A percentile compares a stretch with the other conserved stretches of the same genome.
These are phyloP conservation scores for Xerus rutilus DNA, from an alignment of 2,797 vertebrate genomes.

Conservation along the genomic window DNA sequence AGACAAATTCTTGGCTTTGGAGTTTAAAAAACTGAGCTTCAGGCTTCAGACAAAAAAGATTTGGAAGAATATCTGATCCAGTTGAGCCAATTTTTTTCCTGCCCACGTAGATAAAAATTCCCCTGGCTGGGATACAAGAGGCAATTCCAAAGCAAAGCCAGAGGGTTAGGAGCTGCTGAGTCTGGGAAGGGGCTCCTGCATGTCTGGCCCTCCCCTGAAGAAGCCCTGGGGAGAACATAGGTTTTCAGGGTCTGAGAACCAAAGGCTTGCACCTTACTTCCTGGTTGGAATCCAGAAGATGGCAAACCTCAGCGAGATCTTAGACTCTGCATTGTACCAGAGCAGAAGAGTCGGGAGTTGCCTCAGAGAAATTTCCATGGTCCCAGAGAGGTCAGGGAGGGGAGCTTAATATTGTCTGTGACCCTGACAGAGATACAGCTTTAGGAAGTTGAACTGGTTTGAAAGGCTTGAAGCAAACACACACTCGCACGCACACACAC, in stretches of 20 bases:
- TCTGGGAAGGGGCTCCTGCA: not conserved
- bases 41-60: constrained; percentile 79
- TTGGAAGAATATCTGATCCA: constrained; percentile 78
- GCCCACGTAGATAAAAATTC: constrained; percentile 81
- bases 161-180: not conserved
- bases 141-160: constrained; percentile 19
- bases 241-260: not conserved
- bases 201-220: not conserved
- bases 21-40: constrained; percentile 77
- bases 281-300: not conserved
- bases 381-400: not conserved
- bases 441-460: too few relatives aligned
- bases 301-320: not conserved
- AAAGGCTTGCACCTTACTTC: not conserved
- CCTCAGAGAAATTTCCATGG: not conserved
- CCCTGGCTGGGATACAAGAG: constrained; percentile 79
- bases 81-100: constrained; percentile 74
- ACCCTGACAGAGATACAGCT: not conserved
- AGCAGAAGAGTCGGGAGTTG: not conserved
- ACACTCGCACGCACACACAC: too few relatives aligned
- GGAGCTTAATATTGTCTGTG: not conserved
- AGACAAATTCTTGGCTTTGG: constrained; percentile 82
- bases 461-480: too few relatives aligned
- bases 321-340: not conserved
- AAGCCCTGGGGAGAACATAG: not conserved